Evolutionary conservation across 2,113 vertebrate genomes (phyloP).

Genomic region (Setophaga kirtlandii): DNA sequence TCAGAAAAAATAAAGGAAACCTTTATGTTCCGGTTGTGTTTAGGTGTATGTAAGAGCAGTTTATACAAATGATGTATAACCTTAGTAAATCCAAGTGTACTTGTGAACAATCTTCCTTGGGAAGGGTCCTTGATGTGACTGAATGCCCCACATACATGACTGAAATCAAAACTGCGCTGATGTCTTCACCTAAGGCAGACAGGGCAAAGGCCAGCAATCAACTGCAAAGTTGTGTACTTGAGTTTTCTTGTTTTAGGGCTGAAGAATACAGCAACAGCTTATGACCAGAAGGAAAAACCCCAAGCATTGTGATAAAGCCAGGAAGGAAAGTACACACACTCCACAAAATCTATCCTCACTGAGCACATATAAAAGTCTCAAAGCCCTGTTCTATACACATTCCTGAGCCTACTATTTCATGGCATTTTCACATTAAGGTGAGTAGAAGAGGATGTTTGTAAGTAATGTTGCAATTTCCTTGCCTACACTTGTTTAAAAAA

Average conservation of each 20-base stretch:
- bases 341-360: not conserved
- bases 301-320: not conserved
- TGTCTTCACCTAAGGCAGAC: not conserved
- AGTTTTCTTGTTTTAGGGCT: not conserved
- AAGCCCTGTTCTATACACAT: not conserved
- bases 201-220: not conserved
- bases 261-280: not conserved
- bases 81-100: not conserved
- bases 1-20: not conserved
- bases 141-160: accelerated
- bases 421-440: not conserved
- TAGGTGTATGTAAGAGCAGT: not conserved
- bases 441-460: not conserved
- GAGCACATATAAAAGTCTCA: not conserved
- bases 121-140: not conserved
- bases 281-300: not conserved
- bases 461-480: not conserved
- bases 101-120: not conserved
- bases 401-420: not conserved
- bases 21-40: not conserved
- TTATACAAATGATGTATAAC: not conserved
- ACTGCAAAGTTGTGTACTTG: not conserved
- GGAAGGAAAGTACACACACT: not conserved
- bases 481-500: not conserved
- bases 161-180: not conserved